phyloP scores from a whole-genome alignment of 2,797 vertebrate species.

The Limnodromus scolopaceus region DNA sequence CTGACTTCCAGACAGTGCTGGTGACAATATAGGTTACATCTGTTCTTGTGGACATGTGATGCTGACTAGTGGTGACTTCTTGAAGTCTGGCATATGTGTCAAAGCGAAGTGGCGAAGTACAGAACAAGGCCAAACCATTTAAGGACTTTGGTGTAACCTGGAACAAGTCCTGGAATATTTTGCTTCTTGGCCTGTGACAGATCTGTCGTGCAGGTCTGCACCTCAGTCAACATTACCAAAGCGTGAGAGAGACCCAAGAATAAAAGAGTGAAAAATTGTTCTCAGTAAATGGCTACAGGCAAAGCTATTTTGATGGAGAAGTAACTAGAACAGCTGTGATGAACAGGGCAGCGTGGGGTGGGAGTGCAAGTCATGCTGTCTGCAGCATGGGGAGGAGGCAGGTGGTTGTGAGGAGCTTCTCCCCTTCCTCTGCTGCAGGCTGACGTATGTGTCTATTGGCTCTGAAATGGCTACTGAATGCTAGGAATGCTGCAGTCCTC shows the following conservation, averaged over 20 bases:
- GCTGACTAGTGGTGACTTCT: constrained; percentile 6
- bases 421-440: background rate
- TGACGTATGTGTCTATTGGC: rapidly evolving
- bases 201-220: background rate
- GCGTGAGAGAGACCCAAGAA: background rate
- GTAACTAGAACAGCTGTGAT: background rate
- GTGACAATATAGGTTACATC: constrained; percentile 36
- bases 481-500: background rate
- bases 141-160: constrained; percentile 14
- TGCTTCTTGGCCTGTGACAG: background rate
- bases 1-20: background rate
- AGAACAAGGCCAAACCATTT: constrained; percentile 8
- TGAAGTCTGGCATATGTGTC: constrained; percentile 23
- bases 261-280: background rate
- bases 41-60: background rate
- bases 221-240: background rate
- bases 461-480: background rate
- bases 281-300: background rate
- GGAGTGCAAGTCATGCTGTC: background rate
- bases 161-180: background rate
- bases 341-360: background rate
- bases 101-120: background rate
- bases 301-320: background rate
- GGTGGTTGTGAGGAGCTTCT: background rate
- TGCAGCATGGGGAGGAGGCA: background rate